Percentiles rank a stretch among this genome's conserved stretches.
Conservation (phyloP, 2,888 invertebrate genomes). For the Hydroisotoma schaefferi region DNA sequence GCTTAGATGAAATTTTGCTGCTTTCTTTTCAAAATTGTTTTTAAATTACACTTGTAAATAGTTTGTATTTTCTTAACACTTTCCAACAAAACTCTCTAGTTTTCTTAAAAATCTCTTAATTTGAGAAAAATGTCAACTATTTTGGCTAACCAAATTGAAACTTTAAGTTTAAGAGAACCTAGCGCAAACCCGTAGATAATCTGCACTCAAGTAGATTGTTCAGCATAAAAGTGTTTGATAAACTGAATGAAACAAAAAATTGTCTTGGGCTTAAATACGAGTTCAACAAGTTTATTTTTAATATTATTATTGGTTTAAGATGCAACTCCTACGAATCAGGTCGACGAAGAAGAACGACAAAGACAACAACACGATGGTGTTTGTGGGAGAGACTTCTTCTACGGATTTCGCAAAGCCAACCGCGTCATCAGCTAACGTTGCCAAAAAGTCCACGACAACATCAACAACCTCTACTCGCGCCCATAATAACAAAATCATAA, state of each 20-base stretch:
- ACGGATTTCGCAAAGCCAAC: background rate
- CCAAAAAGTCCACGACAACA: constrained; percentile 26
- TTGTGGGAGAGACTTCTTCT: background rate
- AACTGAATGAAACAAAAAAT: background rate
- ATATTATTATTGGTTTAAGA: constrained; percentile 4
- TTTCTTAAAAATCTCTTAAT: too few species aligned
- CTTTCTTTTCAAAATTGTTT: too few species aligned
- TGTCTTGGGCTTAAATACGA: constrained; percentile 1
- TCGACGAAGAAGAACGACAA: constrained; percentile 17
- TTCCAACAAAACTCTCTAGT: too few species aligned
- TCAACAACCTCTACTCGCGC: constrained; percentile 26
- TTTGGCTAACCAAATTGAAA: too few species aligned
- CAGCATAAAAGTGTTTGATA: too few species aligned
- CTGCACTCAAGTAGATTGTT: too few species aligned
- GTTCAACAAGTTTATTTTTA: background rate
- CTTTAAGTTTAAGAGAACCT: too few species aligned
- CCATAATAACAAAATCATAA: constrained; percentile 31
- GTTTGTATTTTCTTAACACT: too few species aligned
- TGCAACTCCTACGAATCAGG: constrained; percentile 29
- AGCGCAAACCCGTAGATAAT: too few species aligned
- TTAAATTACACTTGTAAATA: too few species aligned
- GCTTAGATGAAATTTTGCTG: too few species aligned
- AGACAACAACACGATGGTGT: background rate
- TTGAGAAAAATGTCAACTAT: too few species aligned
- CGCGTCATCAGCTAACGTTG: constrained; percentile 16